A percentile compares a stretch with the other conserved stretches of the same genome.
phyloP scores from a whole-genome alignment of 2,113 vertebrate species.

The Xenotilapia caudafasciata region DNA sequence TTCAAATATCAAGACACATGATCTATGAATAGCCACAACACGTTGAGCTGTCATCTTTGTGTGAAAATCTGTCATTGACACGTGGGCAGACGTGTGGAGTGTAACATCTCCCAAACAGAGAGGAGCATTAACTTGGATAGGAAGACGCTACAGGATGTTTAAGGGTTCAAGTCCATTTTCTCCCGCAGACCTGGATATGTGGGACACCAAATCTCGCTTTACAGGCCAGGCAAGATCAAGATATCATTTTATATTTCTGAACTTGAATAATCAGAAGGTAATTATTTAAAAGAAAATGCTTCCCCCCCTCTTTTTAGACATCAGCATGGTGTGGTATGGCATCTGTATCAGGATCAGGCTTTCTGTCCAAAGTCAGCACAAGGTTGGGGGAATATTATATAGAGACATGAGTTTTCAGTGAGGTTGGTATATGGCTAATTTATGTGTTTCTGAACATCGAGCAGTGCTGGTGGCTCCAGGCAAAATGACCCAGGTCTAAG shows the following conservation, averaged over 20 bases:
- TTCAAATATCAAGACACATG: constrained; percentile 17
- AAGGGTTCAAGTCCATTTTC: constrained; percentile 35
- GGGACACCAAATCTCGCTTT: constrained; percentile 47
- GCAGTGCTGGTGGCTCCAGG: constrained; percentile 17
- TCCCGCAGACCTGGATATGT: constrained; percentile 53
- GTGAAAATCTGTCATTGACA: constrained; percentile 30
- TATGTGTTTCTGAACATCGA: constrained; percentile 10
- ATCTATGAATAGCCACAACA: constrained; percentile 12
- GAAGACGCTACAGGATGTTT: constrained; percentile 1
- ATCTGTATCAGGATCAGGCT: constrained; percentile 24
- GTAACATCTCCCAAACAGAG: constrained; percentile 8
- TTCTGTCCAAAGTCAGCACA: constrained; percentile 39
- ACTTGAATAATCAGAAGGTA: not conserved
- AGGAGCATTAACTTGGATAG: not conserved
- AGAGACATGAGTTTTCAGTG: not conserved
- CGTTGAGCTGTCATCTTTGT: constrained; percentile 20
- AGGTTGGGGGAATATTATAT: constrained; percentile 20
- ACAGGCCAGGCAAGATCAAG: constrained; percentile 52
- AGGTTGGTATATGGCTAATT: not conserved
- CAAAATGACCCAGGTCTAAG: constrained; percentile 18
- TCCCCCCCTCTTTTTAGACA: constrained; percentile 14
- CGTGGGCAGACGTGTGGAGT: not conserved
- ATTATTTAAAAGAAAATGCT: not conserved
- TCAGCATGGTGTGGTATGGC: constrained; percentile 36
- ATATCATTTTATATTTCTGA: not conserved